Conservation (phyloP, 2,888 invertebrate species). For the Polyommatus icarus region DNA sequence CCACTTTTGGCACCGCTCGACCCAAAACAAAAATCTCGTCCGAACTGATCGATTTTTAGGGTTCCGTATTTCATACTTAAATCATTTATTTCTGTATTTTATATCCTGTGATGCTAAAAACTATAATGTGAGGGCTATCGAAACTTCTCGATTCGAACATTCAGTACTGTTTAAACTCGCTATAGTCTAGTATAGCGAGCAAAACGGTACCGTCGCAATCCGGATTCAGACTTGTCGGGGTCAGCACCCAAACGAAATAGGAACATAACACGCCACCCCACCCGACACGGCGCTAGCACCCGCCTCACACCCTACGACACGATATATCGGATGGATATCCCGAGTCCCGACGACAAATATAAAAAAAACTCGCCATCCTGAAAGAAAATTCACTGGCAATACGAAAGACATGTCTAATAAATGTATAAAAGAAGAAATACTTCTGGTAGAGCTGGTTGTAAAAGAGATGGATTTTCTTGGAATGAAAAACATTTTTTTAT, state of each 20-base stretch:
- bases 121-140: not conserved
- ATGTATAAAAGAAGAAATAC: not conserved
- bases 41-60: conserved; percentile 42
- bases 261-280: conserved; percentile 47
- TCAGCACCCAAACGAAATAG: conserved; percentile 60
- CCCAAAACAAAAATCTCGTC: conserved; percentile 46
- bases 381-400: not conserved
- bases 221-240: not conserved
- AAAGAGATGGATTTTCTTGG: not conserved
- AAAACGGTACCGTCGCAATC: not conserved
- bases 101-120: not conserved
- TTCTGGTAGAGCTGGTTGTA: not conserved
- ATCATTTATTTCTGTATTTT: not conserved
- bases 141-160: not conserved
- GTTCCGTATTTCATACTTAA: not conserved
- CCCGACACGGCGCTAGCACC: conserved; percentile 16
- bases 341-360: not conserved
- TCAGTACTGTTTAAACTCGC: not conserved
- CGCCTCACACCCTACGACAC: not conserved
- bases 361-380: not conserved
- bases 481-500: not conserved
- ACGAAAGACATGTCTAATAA: not conserved
- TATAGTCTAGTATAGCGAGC: not conserved
- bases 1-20: conserved; percentile 73
- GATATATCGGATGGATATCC: not conserved